A percentile compares a stretch with the other conserved stretches of the same genome.
Conservation (phyloP, 2,888 invertebrate species). For the Timema podura region DNA sequence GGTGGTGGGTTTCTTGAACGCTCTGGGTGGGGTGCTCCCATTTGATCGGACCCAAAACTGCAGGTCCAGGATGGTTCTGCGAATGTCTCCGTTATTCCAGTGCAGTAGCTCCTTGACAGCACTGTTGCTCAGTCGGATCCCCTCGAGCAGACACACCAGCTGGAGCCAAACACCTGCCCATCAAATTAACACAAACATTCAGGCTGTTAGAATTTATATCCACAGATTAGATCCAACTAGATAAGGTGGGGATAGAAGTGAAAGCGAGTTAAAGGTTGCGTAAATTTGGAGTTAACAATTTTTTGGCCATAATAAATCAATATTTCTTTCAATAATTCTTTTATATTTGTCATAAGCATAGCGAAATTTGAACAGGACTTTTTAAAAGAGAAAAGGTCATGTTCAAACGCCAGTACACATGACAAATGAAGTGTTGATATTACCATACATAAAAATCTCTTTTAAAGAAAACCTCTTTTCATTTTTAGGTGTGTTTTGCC, state of each 20-base stretch:
- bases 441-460: too few species aligned
- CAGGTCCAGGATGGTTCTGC: slow-evolving; percentile 66
- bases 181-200: background rate
- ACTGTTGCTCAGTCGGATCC: slow-evolving; percentile 52
- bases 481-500: too few species aligned
- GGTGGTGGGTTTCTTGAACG: background rate
- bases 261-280: background rate
- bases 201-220: background rate
- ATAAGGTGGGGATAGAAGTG: background rate
- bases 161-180: slow-evolving; percentile 60
- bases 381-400: too few species aligned
- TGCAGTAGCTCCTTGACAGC: slow-evolving; percentile 53
- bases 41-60: slow-evolving; percentile 64
- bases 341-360: too few species aligned
- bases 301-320: too few species aligned
- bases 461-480: too few species aligned
- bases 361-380: too few species aligned
- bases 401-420: too few species aligned
- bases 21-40: slow-evolving; percentile 19
- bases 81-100: slow-evolving; percentile 62
- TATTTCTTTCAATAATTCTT: too few species aligned
- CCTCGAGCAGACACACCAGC: slow-evolving; percentile 63
- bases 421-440: too few species aligned
- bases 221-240: background rate
- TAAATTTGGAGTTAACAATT: background rate